Conservation (phyloP, 2,888 invertebrate genomes). For the Bellardia pandia region DNA sequence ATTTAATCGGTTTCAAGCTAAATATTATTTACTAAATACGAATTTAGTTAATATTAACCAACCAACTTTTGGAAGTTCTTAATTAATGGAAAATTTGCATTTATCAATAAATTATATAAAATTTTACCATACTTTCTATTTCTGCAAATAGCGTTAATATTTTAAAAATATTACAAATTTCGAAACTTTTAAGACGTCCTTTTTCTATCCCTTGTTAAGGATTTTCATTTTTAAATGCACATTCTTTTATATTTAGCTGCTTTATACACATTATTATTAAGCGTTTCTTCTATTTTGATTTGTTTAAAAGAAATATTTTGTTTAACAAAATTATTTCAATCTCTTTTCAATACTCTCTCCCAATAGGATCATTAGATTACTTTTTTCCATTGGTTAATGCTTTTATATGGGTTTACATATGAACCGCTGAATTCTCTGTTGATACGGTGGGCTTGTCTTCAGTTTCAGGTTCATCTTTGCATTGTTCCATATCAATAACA, state of each 20-base stretch:
- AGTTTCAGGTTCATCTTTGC: conserved; percentile 79
- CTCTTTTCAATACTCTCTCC: conserved; percentile 72
- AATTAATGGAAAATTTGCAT: conserved; percentile 4
- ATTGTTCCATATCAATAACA: conserved; percentile 81
- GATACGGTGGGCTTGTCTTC: conserved; percentile 61
- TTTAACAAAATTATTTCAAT: conserved; percentile 70
- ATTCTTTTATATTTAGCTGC: background rate
- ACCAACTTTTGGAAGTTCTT: background rate
- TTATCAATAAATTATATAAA: background rate
- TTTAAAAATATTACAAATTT: too few species aligned
- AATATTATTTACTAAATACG: too few species aligned
- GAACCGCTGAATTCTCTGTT: conserved; percentile 75
- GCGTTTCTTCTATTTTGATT: conserved; percentile 18
- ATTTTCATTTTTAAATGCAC: conserved; percentile 45
- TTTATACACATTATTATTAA: background rate
- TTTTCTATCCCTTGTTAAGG: background rate
- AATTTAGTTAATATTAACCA: background rate
- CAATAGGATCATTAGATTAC: conserved; percentile 44
- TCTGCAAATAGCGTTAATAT: too few species aligned
- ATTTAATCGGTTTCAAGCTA: too few species aligned
- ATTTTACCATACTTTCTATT: conserved; percentile 4
- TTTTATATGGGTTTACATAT: conserved; percentile 75
- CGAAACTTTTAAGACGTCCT: too few species aligned
- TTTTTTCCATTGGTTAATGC: background rate
- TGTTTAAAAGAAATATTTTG: conserved; percentile 65